These are phyloP conservation scores for Beris chalybata DNA, from an alignment of 2,888 invertebrate species.

Conservation along the genomic window DNA sequence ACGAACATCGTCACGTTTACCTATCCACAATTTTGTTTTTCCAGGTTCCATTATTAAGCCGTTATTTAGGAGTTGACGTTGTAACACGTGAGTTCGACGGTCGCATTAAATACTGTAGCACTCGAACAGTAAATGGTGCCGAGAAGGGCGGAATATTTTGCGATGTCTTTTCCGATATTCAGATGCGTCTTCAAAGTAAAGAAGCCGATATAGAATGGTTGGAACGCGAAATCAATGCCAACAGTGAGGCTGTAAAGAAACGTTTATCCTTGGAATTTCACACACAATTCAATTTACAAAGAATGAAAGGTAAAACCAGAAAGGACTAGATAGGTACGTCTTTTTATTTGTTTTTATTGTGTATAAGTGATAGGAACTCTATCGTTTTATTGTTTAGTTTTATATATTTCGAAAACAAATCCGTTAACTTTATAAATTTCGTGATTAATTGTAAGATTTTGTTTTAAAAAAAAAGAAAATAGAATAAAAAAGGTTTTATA, in stretches of 20 bases:
- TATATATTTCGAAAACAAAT: too few species aligned
- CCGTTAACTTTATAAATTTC: too few species aligned
- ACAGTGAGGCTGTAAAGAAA: constrained; percentile 48
- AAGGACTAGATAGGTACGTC: background rate
- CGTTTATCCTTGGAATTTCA: constrained; percentile 50
- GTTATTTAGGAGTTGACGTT: constrained; percentile 47
- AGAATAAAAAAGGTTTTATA: too few species aligned
- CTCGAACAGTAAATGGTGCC: constrained; percentile 49
- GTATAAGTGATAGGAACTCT: too few species aligned
- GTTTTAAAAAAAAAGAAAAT: too few species aligned
- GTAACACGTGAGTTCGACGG: constrained; percentile 45
- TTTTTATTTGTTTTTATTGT: too few species aligned
- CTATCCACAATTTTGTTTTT: constrained; percentile 10
- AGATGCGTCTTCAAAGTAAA: constrained; percentile 53
- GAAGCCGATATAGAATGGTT: constrained; percentile 52
- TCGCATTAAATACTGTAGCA: constrained; percentile 54
- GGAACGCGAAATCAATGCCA: constrained; percentile 51
- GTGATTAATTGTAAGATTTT: too few species aligned
- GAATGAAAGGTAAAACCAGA: constrained; percentile 5
- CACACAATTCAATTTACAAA: constrained; percentile 49
- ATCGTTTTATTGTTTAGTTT: too few species aligned
- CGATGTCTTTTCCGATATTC: constrained; percentile 55
- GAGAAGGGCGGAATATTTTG: constrained; percentile 54
- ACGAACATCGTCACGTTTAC: background rate
- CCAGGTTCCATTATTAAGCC: constrained; percentile 50